Conservation (phyloP, 2,888 invertebrate species). For the Troides helena region DNA sequence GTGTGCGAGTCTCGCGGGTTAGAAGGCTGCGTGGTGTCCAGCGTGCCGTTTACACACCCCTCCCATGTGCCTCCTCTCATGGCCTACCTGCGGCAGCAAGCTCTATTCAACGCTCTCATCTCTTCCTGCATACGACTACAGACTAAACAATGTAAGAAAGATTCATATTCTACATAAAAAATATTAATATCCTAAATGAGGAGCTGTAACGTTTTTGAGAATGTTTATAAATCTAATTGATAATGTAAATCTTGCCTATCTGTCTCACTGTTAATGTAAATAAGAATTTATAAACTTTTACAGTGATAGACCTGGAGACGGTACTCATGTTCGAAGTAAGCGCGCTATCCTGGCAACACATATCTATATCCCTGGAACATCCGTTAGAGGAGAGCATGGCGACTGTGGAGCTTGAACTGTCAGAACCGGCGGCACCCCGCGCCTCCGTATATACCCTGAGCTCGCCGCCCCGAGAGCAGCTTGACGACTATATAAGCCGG, state of each 20-base stretch:
- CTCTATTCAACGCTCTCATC: constrained; percentile 93
- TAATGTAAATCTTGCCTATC: background rate
- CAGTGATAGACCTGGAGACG: constrained; percentile 82
- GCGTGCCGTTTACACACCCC: constrained; percentile 96
- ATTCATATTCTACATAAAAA: background rate
- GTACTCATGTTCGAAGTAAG: constrained; percentile 95
- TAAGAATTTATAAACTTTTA: background rate
- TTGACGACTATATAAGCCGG: constrained; percentile 72
- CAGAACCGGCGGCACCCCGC: constrained; percentile 88
- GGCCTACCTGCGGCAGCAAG: constrained; percentile 91
- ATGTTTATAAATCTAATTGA: background rate
- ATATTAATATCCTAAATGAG: too few relatives aligned
- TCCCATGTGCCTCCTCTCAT: constrained; percentile 94
- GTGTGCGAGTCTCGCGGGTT: constrained; percentile 88
- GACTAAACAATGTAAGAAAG: constrained; percentile 84
- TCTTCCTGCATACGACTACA: constrained; percentile 93
- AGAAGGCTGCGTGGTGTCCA: constrained; percentile 87
- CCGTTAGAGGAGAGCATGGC: constrained; percentile 95
- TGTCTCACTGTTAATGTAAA: background rate
- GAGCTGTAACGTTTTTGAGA: too few relatives aligned
- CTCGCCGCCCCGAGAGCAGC: constrained; percentile 62
- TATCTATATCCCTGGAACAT: constrained; percentile 95
- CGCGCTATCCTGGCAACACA: constrained; percentile 92
- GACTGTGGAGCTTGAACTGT: constrained; percentile 93
- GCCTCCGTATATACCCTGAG: constrained; percentile 87